These are phyloP conservation scores for Stegophylla sp. DNA, from an alignment of 2,888 invertebrate species.

Conservation along the genomic window DNA sequence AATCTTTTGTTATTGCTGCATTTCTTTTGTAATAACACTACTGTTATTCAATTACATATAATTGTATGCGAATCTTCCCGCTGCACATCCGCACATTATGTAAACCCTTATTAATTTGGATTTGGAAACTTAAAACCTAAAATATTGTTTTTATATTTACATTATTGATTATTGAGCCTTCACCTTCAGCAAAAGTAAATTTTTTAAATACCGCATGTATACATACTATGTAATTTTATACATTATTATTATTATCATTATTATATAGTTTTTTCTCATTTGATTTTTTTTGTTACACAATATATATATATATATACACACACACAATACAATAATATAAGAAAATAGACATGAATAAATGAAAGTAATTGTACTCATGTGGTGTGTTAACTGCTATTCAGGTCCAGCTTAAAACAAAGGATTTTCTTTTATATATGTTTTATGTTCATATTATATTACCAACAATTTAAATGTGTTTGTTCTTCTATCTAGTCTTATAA, in stretches of 20 bases:
- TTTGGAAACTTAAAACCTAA: background rate
- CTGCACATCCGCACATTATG: background rate
- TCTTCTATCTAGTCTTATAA: too few species aligned
- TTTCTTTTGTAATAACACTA: background rate
- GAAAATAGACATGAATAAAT: background rate
- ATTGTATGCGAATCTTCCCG: conserved; percentile 1
- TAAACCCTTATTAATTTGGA: background rate
- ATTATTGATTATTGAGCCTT: background rate
- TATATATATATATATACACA: conserved; percentile 7
- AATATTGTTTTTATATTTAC: background rate
- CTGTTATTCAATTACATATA: background rate
- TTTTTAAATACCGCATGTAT: background rate
- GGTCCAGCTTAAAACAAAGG: too few species aligned
- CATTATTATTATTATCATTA: conserved; percentile 26
- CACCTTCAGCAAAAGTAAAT: conserved; percentile 1
- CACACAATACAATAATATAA: conserved; percentile 25
- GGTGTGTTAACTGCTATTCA: too few species aligned
- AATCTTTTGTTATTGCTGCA: background rate
- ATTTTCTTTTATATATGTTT: too few species aligned
- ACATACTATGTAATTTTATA: conserved; percentile 41
- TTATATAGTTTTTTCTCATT: conserved; percentile 21
- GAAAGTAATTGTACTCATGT: background rate
- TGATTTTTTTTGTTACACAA: conserved; percentile 16
- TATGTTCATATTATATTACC: too few species aligned
- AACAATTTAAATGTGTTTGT: too few species aligned